Conservation (phyloP, 2,113 vertebrate genomes). For the Pitta sordida region DNA sequence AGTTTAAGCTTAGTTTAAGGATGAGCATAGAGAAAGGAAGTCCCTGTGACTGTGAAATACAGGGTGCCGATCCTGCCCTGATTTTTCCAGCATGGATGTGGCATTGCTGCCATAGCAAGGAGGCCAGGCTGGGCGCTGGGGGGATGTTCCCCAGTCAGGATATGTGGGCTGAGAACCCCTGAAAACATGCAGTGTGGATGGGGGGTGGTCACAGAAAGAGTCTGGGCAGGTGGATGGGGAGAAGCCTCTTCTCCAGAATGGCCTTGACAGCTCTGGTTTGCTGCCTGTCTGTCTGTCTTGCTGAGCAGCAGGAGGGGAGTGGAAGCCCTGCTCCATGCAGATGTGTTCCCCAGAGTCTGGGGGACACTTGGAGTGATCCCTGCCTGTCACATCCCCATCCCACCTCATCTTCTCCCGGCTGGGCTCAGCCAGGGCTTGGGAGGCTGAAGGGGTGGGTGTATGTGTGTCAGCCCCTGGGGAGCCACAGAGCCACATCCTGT, state of each 20-base stretch:
- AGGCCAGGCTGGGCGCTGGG: background rate
- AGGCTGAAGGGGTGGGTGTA: background rate
- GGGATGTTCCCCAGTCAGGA: background rate
- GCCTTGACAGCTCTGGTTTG: background rate
- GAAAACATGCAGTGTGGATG: accelerated
- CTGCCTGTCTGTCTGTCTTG: background rate
- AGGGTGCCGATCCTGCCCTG: background rate
- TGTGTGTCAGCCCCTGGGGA: background rate
- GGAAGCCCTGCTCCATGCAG: background rate
- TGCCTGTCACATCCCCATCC: background rate
- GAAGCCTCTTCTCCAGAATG: background rate
- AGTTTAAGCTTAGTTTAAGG: background rate
- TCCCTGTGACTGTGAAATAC: background rate
- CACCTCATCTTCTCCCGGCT: background rate
- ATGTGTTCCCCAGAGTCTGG: background rate
- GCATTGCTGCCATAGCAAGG: background rate
- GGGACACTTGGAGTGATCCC: background rate
- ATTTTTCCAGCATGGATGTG: background rate
- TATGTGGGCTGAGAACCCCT: background rate
- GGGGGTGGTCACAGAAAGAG: background rate
- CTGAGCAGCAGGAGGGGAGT: background rate
- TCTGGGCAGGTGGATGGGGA: background rate
- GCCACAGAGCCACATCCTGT: background rate
- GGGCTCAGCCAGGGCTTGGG: background rate
- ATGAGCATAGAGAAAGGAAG: background rate